Conservation (phyloP, 1,140 invertebrate genomes). For the Pseudomyrmex dendroicus region DNA sequence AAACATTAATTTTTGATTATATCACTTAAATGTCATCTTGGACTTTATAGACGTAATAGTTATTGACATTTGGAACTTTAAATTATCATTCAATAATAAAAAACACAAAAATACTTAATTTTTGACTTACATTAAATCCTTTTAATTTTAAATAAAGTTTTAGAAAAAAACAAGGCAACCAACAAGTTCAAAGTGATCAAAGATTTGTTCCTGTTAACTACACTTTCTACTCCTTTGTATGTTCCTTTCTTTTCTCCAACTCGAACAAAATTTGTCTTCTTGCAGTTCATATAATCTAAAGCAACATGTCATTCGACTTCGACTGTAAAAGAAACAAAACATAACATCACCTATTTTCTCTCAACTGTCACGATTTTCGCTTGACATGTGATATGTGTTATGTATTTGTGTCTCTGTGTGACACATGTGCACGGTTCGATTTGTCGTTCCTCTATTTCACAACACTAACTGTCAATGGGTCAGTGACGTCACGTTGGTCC, state of each 20-base stretch:
- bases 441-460: constrained; percentile 31
- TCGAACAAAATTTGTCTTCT: neutral
- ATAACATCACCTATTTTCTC: too few relatives aligned
- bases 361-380: too few relatives aligned
- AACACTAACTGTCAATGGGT: neutral
- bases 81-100: neutral
- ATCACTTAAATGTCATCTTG: neutral
- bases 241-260: neutral
- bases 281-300: too few relatives aligned
- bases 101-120: neutral
- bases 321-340: neutral
- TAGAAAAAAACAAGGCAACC: neutral
- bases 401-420: neutral
- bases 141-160: neutral
- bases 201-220: neutral
- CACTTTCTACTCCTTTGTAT: neutral
- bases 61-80: neutral
- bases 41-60: neutral
- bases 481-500: too few relatives aligned
- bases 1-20: neutral
- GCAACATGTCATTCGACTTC: neutral
- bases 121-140: neutral
- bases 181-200: neutral
- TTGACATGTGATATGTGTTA: too few relatives aligned
- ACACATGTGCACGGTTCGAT: constrained; percentile 17